phyloP scores from a whole-genome alignment of 2,113 vertebrate species.

The Leptosomus discolor region DNA sequence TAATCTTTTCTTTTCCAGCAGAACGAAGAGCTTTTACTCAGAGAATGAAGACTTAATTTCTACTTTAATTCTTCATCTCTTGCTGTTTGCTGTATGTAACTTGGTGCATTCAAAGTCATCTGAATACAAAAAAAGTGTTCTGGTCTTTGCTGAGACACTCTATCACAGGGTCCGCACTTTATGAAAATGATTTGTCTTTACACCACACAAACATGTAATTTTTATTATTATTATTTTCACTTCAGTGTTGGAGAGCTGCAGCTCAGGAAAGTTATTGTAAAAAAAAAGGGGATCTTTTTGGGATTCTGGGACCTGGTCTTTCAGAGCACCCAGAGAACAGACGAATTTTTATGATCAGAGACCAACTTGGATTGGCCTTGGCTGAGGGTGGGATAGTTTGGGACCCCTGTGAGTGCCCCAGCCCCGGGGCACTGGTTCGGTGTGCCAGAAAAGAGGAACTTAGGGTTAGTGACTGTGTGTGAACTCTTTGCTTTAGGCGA shows the following conservation, averaged over 20 bases:
- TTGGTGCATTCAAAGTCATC: neutral
- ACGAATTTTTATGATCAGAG: neutral
- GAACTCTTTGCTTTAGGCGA: neutral
- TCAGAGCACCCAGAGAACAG: neutral
- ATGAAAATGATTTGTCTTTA: neutral
- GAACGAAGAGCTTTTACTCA: neutral
- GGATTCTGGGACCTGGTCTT: neutral
- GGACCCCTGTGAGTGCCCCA: neutral
- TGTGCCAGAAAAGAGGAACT: conserved; percentile 16
- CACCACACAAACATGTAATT: neutral
- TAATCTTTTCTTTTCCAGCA: neutral
- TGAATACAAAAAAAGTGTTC: neutral
- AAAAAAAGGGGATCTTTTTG: neutral
- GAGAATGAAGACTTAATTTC: neutral
- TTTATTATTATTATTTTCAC: neutral
- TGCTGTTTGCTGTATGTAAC: neutral
- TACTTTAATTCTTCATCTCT: neutral
- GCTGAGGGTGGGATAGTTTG: neutral
- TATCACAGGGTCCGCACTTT: neutral
- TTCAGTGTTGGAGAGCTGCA: neutral
- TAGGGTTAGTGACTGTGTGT: neutral
- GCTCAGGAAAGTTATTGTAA: neutral
- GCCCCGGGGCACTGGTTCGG: fast-evolving
- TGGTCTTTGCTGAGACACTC: neutral
- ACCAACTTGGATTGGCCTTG: neutral